Evolutionary conservation across 2,113 vertebrate genomes (phyloP), one percentile per base, ranked within the genome.

Genomic region (Leucoraja erinaceus): DNA sequence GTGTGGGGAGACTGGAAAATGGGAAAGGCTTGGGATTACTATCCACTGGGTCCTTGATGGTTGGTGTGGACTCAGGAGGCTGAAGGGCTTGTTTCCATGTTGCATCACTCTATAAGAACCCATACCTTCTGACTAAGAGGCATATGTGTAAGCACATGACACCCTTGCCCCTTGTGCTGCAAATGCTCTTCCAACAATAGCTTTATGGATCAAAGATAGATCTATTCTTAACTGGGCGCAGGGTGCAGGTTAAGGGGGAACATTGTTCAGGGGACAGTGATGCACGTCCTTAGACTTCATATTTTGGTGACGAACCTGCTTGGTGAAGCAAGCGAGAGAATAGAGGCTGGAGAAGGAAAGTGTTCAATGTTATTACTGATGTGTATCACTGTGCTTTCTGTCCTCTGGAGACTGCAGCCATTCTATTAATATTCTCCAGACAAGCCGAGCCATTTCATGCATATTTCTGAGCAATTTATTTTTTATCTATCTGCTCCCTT

Each of bases 371-470:
- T 88, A 63, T 88, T 88, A 63, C 83, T 88, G 83, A 33, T 63
- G 83, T 33, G 83, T 88, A 88, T 63, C 83, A 6, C 28, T 88
- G 81, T 86, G 83, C 59, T 88, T 88, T 66, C 83, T 88, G 83
- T 2, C n/a, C 28, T 63, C 56, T 31, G n/a, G 59, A 88, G n/a
- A 88, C 59, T 88, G 83, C 61, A 16, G n/a, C 28, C 31, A 88
- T 66, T 88, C 28, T 88, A 88, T 88, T 88, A 88, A 66, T 63
- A 88, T 66, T 88, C 14, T 63, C 10, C 83, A n/a, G 5, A 59
- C 81, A 59, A 88, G 81, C 28, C 14, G 28, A 86, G 83, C 47
- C 83, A 63, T 63, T 86, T 86, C 28, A 86, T 61, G 59, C 83
- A 66, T 88, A 88, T 31, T 63, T 66, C 28, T 18, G 28, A 33